Percentiles rank a stretch among this genome's conserved stretches.
Evolutionary conservation across 2,113 vertebrate species (phyloP).

Genomic region (Colossoma macropomum): DNA sequence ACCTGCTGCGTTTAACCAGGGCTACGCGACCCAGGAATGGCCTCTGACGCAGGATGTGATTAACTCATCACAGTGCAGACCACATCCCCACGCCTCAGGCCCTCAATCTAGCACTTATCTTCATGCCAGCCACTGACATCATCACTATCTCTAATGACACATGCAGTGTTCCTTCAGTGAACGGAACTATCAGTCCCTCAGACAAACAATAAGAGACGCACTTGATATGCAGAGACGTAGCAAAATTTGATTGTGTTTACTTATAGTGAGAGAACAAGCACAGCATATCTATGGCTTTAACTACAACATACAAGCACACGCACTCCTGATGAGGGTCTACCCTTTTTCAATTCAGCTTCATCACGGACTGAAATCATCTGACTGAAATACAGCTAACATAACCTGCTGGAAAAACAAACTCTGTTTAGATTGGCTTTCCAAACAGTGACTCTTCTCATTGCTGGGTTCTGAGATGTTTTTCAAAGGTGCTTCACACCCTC

Average conservation of each 20-base stretch:
- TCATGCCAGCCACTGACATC: slow-evolving; percentile 2
- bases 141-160: slow-evolving; percentile 1
- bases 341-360: not conserved
- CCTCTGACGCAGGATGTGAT: slow-evolving; percentile 3
- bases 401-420: slow-evolving; percentile 17
- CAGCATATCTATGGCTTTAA: not conserved
- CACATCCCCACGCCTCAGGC: not conserved
- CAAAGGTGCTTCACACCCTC: slow-evolving; percentile 22
- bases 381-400: slow-evolving; percentile 15
- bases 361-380: not conserved
- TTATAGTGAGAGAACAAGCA: not conserved
- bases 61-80: not conserved
- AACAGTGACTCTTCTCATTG: not conserved
- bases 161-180: not conserved
- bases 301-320: not conserved
- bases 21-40: not conserved
- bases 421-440: slow-evolving; percentile 8
- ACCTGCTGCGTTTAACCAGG: not conserved
- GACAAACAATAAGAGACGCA: not conserved
- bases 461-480: slow-evolving; percentile 7
- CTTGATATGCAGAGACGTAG: not conserved
- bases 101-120: not conserved
- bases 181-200: not conserved
- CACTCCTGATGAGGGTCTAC: not conserved
- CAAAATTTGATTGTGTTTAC: not conserved